Evolutionary conservation across 2,888 invertebrate species (phyloP), one percentile per base, ranked within the genome.

Genomic region (Agonum fuliginosum): DNA sequence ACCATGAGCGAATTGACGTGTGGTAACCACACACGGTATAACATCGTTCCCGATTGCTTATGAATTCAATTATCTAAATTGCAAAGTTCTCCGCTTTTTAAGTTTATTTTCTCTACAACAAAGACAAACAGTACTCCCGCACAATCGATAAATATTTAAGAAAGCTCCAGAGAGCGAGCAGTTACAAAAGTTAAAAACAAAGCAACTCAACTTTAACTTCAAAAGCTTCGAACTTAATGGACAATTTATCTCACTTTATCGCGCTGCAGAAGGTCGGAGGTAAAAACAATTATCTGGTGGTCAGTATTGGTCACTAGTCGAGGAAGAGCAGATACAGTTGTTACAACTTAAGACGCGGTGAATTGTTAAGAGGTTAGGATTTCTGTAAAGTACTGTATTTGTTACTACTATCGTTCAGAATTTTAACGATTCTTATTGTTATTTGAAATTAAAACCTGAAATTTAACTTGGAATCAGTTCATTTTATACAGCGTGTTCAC

Each of bases 121-220:
- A 62, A 30, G 27, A 62, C 30, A 30, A 30, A 58, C 30, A 62
- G 20, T 54, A 54, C 12, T n/a, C n/a, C 54, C 30, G 12, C 17
- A 62, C 58, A 62, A 62, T 62, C 58, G 20, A 62, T 62, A 62
- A 62, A 62, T 62, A 62, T 62, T 62, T 62, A 54, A 54, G 58
- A 62, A 62, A 58, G 30, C 30, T 30, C 58, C 14, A 6, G 58
- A 30, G 58, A 62, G 8, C 30, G 30, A 30, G 30, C 58, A 30
- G 30, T 17, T 30, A 12, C 30, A 2, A 19, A 62, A 62, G 58
- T 62, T 62, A 62, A 62, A 51, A 62, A 62, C 58, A 62, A 62
- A 62, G 30, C 30, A 14, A 12, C 58, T 43, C 12, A 12, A 46
- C 10, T 46, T 46, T 17, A 17, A 14, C 17, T 30, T 30, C 30